Base-by-base conservation (phyloP, 1,140 invertebrate genomes). In the Leptinotarsa defecta region DNA sequence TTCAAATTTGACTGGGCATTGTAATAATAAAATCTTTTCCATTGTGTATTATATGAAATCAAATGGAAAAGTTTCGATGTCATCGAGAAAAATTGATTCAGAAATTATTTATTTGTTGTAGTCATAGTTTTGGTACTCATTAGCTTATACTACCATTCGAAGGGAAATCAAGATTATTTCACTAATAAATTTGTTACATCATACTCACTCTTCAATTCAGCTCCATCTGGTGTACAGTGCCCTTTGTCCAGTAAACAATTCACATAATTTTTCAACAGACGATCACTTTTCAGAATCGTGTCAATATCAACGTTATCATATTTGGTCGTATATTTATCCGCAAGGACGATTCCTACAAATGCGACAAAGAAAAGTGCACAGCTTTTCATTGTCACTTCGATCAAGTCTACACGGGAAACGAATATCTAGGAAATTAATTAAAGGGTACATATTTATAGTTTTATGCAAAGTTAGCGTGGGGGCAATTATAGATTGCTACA, bases 251-350 rank as follows among this genome's bases (percentile, higher is more conserved):
- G 75, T 2, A 94, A 76, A 82, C 93, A 94, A 74, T 92, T 89
- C 11, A 87, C 82, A 78, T 94, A 93, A 63, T 88, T 90, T 1
- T 83, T 85, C 15, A 93, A 83, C 48, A 94, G 84, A 43, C 92
- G 86, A 1, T 91, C 89, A 71, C 90, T 94, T 1, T 85, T 83
- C 1, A 94, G 81, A 71, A 94, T 91, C 76, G 91, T 87, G 57
- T 93, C 89, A 15, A 94, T 15, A 82, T 94, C 86, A 57, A 94
- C 86, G 78, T 91, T 90, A 82, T 94, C 93, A 79, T 89, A 94
- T 83, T 91, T 93, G 34, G 88, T 89, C 0, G 91, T 91, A 80
- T 94, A 94, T 74, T 88, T 89, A 0, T 88, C 71, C 11, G 71
- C 76, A 19, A 68, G 27, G 8, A n/a, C 70, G 2, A 57, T 2